phyloP scores from a whole-genome alignment of 1,140 invertebrate genomes.

The Globodera rostochiensis region DNA sequence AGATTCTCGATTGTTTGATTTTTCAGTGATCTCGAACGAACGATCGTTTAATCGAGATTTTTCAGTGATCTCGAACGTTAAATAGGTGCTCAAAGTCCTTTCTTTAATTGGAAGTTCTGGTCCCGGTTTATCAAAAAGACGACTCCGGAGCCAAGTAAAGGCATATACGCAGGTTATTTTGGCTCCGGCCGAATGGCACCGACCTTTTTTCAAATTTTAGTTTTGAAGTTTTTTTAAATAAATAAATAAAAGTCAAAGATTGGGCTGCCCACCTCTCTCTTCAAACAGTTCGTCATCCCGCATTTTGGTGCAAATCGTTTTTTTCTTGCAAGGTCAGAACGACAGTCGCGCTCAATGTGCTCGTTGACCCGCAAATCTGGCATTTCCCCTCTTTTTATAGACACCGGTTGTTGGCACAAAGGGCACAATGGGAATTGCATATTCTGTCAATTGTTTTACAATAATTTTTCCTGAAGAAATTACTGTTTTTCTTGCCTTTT shows the following conservation, averaged over 20 bases:
- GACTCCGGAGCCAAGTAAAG: too few relatives aligned
- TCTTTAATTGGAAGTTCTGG: too few relatives aligned
- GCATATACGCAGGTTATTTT: too few relatives aligned
- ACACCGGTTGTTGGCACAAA: constrained; percentile 18
- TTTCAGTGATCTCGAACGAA: too few relatives aligned
- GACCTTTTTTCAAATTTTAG: not conserved
- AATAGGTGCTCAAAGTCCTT: too few relatives aligned
- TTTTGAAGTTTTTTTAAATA: not conserved
- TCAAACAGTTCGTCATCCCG: constrained; percentile 8
- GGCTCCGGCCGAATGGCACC: too few relatives aligned
- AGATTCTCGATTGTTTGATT: too few relatives aligned
- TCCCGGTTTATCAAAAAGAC: too few relatives aligned
- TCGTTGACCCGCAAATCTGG: constrained; percentile 20
- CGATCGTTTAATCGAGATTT: too few relatives aligned
- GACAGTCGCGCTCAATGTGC: constrained; percentile 24
- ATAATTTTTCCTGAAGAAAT: not conserved
- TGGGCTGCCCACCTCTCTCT: not conserved
- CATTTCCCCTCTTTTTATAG: constrained; percentile 3
- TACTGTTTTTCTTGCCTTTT: not conserved
- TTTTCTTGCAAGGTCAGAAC: constrained; percentile 1
- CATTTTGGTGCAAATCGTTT: constrained; percentile 16
- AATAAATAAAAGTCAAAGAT: not conserved
- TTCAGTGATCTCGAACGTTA: too few relatives aligned
- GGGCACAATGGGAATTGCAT: constrained; percentile 7
- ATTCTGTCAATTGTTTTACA: not conserved